Base-by-base conservation (phyloP, 2,888 invertebrate species). In the Scaptomyza cyrtandrae region DNA sequence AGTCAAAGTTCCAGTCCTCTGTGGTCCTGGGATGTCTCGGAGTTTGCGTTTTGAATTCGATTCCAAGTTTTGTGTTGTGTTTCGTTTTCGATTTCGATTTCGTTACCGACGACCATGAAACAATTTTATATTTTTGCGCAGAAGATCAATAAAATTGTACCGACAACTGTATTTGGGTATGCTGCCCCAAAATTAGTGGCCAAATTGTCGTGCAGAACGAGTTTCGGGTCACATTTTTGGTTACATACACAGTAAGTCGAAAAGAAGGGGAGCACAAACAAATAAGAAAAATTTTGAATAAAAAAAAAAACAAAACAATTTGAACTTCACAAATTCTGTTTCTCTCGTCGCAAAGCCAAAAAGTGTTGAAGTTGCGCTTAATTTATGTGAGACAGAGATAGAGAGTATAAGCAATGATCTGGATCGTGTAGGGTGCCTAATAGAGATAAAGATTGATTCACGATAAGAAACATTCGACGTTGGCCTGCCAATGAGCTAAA, bases 81-180 rank as follows among this genome's bases (percentile, higher is more conserved):
- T 71, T 67, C 63, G 68, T 73, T 80, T 82, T 82, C 79, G 82
- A 73, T 80, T 82, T 82, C 77, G 81, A 73, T 79, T 79, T 84
- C 74, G 72, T 59, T 74, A 58, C 71, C 69, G 48, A 54, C 58
- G 79, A 76, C 86, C 76, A 80, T 86, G 83, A 86, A 84, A 84
- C 81, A 77, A 84, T 84, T 86, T 86, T 78, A 79, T 82, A 80
- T 78, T 87, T 87, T 73, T 87, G 78, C 68, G 50, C 78, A 56
- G 70, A 86, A 86, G 86, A 86, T 86, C 86, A 86, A 86, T 86
- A 86, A 86, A 86, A 86, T 83, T 87, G 73, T 81, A 86, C 87
- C 86, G 86, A 83, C 87, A 85, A 71, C 77, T 83, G 82, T 82
- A 82, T 85, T 80, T 81, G 67, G 80, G 72, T 72, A 75, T 70